Evolutionary conservation across 37 sponge, comb jelly and placozoan genomes (phyloP), one percentile per base, ranked within the genome.

Genomic region (Halichondria panicea): DNA sequence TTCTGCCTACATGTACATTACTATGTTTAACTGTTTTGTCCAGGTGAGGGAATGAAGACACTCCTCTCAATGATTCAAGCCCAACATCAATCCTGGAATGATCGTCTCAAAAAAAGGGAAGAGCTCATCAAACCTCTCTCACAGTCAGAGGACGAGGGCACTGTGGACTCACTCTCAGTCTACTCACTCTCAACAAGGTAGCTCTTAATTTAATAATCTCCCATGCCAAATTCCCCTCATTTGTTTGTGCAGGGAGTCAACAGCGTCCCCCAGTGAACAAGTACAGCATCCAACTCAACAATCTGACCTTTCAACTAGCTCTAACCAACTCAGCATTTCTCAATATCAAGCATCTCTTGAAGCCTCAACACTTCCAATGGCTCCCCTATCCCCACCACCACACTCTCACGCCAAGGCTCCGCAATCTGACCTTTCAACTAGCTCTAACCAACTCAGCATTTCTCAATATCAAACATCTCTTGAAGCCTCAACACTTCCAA

Each of bases 21-120:
- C 24, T 59, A 30, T 59, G 12, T n/a, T 59, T 59, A 22, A 59
- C 5, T 56, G 57, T 9, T 56, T n/a, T n/a, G n/a, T n/a, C n/a
- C 27, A 73, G 60, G 67, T 21, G 78, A 40, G 22, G 67, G 78
- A 32, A 38, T 82, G 59, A 32, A 65, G 54, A 79, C 50, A 33
- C 75, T 86, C 32, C 68, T 78, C 18, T 31, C n/a, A 2, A 55
- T 86, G 80, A 61, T 86, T 9, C 41, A 43, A 34, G 30, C 75
- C 39, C 87, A 86, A 53, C 87, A 79, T 35, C 67, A 79, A 46
- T 74, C 87, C 25, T 86, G 87, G 87, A 66, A 44, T 4, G 52
- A 85, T 33, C 66, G 76, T 19, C 54, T 63, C n/a, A n/a, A 31
- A 2, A n/a, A 68, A n/a, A 6, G 44, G 3, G 45, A 38, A 22